Evolutionary conservation across 2,113 vertebrate genomes (phyloP), one percentile per base, ranked within the genome.

Genomic region (Lasiurus borealis): DNA sequence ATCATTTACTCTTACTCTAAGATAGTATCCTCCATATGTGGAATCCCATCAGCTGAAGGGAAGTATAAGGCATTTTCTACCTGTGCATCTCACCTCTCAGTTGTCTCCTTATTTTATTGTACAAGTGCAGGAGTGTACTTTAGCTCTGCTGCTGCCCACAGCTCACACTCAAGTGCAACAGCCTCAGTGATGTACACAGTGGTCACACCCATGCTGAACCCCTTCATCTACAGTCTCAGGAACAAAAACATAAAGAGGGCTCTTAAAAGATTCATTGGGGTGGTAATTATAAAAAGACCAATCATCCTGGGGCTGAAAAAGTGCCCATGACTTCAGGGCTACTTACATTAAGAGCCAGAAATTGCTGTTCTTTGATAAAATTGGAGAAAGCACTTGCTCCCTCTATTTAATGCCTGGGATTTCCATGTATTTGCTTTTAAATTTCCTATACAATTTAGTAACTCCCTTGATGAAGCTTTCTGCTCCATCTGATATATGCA

Each of bases 171-270:
- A 8, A 89, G 18, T 31, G 44, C 72, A n/a, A 46, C 15, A 25
- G 78, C 85, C n/a, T 92, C 85, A 0, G 85, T 88, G 40, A 78
- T 92, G 77, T 88, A 83, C 48, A 88, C 31, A 0, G 36, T 88
- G 40, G 84, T 77, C n/a, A 92, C 84, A 0, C 77, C 89, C 59
- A 88, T 92, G 90, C 31, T 91, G 69, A 91, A 95, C 31, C 94
- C 88, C 25, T 87, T 95, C 5, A 88, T 87, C 48, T 92, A 92
- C 19, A 75, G 81, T 54, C 81, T 66, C 44, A 8, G 57, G 34
- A 92, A 88, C 44, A 96, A 90, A 44, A 85, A 96, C 6, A 52
- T 94, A 62, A 83, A 95, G 50, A 34, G n/a, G 0, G 83, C 83
- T 16, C 73, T 95, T 52, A 93, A 4, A 40, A 88, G 44, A 50